Percentiles rank a stretch among this genome's conserved stretches.
Conservation (phyloP, 2,797 vertebrate species). For the Sarcophilus harrisii region DNA sequence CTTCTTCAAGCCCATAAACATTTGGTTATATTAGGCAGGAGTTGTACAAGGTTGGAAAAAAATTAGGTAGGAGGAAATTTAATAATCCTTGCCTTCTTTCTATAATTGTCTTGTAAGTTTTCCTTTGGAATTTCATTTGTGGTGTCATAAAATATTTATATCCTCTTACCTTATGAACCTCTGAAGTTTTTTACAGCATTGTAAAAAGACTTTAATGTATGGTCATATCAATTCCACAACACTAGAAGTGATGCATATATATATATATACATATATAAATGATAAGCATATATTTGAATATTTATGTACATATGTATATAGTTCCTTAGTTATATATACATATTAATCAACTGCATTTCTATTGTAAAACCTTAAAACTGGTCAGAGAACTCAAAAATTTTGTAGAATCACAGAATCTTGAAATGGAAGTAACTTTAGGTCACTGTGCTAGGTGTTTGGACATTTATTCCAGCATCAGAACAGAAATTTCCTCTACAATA, state of each 20-base stretch:
- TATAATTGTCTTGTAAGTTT: background rate
- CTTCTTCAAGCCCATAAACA: background rate
- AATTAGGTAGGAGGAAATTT: background rate
- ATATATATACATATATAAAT: background rate
- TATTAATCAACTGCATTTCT: background rate
- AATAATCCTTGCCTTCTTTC: background rate
- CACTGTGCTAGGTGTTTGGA: background rate
- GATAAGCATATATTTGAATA: background rate
- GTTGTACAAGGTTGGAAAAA: background rate
- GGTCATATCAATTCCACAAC: background rate
- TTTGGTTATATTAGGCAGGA: background rate
- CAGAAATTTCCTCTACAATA: background rate
- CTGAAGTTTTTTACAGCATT: background rate
- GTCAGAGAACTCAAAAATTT: background rate
- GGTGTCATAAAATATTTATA: background rate
- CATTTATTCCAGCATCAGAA: background rate
- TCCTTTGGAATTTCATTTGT: background rate
- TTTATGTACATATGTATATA: background rate
- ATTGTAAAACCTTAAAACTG: background rate
- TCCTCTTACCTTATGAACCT: background rate
- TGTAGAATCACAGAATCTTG: background rate
- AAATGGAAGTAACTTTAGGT: background rate
- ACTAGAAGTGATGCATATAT: background rate
- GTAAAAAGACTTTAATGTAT: background rate
- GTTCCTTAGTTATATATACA: background rate